Evolutionary conservation across 2,113 vertebrate genomes (phyloP).

Genomic region (Calidris pygmaea): DNA sequence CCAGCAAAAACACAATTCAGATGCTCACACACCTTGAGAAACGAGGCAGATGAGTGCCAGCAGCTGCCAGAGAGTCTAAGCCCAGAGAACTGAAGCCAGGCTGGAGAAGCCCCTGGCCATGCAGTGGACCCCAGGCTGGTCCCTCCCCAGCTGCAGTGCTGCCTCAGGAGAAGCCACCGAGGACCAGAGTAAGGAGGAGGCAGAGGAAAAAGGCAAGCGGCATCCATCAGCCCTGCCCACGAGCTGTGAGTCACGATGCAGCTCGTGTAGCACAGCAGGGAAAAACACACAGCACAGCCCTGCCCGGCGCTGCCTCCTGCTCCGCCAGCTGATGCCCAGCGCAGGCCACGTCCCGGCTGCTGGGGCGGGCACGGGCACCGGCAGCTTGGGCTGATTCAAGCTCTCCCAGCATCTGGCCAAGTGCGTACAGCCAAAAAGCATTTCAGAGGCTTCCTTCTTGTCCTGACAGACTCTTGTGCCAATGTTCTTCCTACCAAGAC

Average conservation of each 20-base stretch:
- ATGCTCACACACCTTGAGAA: not conserved
- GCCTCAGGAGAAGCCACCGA: not conserved
- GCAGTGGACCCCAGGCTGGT: accelerated
- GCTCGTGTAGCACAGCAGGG: not conserved
- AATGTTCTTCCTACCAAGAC: not conserved
- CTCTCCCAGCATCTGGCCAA: not conserved
- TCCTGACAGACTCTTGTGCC: not conserved
- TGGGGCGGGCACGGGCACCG: not conserved
- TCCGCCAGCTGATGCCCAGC: not conserved
- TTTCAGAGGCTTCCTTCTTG: not conserved
- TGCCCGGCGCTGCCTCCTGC: not conserved
- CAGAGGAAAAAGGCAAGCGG: not conserved
- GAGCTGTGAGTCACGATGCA: not conserved
- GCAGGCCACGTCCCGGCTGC: not conserved
- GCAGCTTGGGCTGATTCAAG: not conserved
- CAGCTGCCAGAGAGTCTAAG: not conserved
- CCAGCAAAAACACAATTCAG: not conserved
- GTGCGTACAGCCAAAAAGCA: not conserved
- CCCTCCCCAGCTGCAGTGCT: accelerated
- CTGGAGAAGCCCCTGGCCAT: not conserved
- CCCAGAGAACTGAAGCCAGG: not conserved
- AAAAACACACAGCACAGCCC: not conserved
- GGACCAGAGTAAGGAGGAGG: not conserved
- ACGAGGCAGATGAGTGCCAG: not conserved
- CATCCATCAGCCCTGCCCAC: slow-evolving; percentile 13